Evolutionary conservation across 2,888 invertebrate genomes (phyloP), one percentile per base, ranked within the genome.

Genomic region (Lacanobia oleracea): DNA sequence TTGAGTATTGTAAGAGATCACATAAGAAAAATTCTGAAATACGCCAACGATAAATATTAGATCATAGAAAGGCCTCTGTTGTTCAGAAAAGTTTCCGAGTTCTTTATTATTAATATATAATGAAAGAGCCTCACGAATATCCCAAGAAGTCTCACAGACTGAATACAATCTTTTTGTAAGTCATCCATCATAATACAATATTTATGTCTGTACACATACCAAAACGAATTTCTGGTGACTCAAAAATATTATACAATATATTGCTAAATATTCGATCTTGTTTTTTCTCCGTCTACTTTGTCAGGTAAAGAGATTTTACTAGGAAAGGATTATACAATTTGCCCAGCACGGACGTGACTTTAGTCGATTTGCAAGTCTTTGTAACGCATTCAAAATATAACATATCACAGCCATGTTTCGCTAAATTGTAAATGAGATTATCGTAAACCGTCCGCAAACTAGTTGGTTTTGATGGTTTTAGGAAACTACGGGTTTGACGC

Each of bases 391-490:
- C 64, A 27, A 72, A 80, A 78, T 79, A 33, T 81, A 82, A 66
- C 69, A 51, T 70, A 65, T 43, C 54, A 70, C 43, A 70, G 53
- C 53, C n/a, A 59, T 75, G 71, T 85, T 81, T 78, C 70, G 64
- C 75, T 79, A 82, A 80, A 74, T 79, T 82, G 68, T 81, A 64
- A 79, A 79, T 56, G 65, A 60, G 72, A 81, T 81, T 76, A 78
- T 78, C 75, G 73, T 77, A 78, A 82, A 83, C 59, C 51, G 67
- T 74, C 67, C 59, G 72, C 82, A 75, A 82, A 81, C 77, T 82
- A 76, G 80, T 86, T 79, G 67, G 27, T 65, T 78, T 86, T 83
- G 72, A 83, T 83, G 64, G 81, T 81, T 83, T 83, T 83, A 67
- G 80, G 82, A 85, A 84, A 84, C 75, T 70, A 63, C 69, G 66